Evolutionary conservation across 2,888 invertebrate species (phyloP).

Genomic region (Venusia cambrica): DNA sequence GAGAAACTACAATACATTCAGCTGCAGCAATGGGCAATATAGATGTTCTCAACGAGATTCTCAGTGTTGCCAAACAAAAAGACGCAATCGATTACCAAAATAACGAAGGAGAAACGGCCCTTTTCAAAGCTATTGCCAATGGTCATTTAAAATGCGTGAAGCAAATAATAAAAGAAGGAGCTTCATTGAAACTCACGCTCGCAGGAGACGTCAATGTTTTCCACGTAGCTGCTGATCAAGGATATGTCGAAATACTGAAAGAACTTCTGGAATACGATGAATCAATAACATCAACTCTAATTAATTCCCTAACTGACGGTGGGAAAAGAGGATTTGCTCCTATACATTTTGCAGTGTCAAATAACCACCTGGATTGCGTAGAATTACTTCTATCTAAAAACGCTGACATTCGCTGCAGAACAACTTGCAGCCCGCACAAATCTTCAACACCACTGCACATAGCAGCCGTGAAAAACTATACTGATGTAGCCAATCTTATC

Average conservation of each 20-base stretch:
- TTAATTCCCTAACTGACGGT: conserved; percentile 56
- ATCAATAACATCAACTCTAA: conserved; percentile 46
- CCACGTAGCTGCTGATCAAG: conserved; percentile 81
- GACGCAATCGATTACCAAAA: conserved; percentile 30
- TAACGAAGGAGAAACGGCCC: conserved; percentile 42
- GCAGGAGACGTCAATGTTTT: conserved; percentile 77
- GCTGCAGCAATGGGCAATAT: conserved; percentile 52
- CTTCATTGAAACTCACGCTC: conserved; percentile 60
- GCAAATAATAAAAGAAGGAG: conserved; percentile 68
- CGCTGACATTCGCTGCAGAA: conserved; percentile 65
- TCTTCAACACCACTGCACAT: conserved; percentile 71
- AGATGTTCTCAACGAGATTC: conserved; percentile 53
- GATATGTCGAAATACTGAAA: conserved; percentile 76
- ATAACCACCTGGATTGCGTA: conserved; percentile 71
- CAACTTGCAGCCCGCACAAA: conserved; percentile 61
- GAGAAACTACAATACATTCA: conserved; percentile 55
- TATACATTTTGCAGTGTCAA: conserved; percentile 78
- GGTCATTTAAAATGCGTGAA: conserved; percentile 65
- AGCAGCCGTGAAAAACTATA: conserved; percentile 63
- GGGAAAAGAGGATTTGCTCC: conserved; percentile 70
- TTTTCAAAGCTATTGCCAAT: conserved; percentile 51
- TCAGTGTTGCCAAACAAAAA: conserved; percentile 27
- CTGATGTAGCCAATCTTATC: conserved; percentile 57
- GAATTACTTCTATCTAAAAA: conserved; percentile 63
- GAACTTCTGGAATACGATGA: conserved; percentile 69